Percentiles rank a stretch among this genome's conserved stretches.
Conservation (phyloP, 2,797 vertebrate genomes). For the Sciaenops ocellatus region DNA sequence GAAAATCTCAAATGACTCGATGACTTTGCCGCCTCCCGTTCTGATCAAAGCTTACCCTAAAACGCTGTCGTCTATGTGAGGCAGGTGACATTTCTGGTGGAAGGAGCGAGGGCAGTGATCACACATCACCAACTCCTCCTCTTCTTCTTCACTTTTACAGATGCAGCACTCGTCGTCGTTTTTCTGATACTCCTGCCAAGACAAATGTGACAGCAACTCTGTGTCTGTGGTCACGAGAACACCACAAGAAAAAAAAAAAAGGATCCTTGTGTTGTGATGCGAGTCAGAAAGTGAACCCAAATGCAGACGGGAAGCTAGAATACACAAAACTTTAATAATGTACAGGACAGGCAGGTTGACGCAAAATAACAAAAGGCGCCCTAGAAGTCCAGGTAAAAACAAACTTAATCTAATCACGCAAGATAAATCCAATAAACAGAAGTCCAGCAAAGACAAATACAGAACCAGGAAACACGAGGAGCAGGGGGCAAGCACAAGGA, state of each 20-base stretch:
- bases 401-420: no score
- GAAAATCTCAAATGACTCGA: not conserved
- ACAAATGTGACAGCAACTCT: not conserved
- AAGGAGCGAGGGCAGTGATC: constrained; percentile 81
- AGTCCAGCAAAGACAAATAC: no score
- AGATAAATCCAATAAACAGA: no score
- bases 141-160: constrained; percentile 50
- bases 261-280: not conserved
- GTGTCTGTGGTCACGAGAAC: not conserved
- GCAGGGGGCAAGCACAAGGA: no score
- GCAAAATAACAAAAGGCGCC: no score
- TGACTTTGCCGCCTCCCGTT: rapidly evolving
- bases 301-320: no score
- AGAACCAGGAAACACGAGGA: no score
- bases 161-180: constrained; percentile 81
- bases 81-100: constrained; percentile 82
- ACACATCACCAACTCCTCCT: constrained; percentile 67
- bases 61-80: constrained; percentile 23
- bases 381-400: no score
- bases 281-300: no score
- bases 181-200: constrained; percentile 68
- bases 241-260: not conserved
- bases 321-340: no score
- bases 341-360: no score
- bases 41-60: constrained; percentile 60